These are phyloP conservation scores for Sylvicola cinctus DNA, from an alignment of 2,888 invertebrate genomes.

Conservation along the genomic window DNA sequence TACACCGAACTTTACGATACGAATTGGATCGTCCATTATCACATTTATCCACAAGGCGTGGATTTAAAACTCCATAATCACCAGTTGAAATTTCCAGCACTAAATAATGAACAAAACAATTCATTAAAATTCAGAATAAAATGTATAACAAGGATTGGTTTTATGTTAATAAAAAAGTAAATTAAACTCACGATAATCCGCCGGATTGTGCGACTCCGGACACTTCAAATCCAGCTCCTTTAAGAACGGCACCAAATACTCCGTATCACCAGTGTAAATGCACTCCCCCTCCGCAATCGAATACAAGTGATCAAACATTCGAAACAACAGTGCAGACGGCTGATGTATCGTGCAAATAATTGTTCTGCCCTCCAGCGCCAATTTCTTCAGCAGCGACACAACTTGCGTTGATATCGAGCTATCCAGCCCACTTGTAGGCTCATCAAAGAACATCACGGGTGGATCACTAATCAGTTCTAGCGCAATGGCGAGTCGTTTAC, in stretches of 20 bases:
- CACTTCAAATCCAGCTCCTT: conserved; percentile 47
- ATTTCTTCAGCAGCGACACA: conserved; percentile 52
- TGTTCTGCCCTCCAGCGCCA: conserved; percentile 68
- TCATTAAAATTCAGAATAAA: conserved; percentile 6
- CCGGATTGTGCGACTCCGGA: conserved; percentile 78
- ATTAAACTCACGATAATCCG: conserved; percentile 58
- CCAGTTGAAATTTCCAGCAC: conserved; percentile 66
- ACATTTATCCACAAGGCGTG: conserved; percentile 34
- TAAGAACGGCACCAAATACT: conserved; percentile 56
- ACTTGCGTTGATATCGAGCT: conserved; percentile 68
- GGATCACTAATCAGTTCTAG: conserved; percentile 74
- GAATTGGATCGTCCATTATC: conserved; percentile 36
- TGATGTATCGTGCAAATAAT: conserved; percentile 83
- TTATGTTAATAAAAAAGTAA: conserved; percentile 2
- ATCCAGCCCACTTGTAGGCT: conserved; percentile 77
- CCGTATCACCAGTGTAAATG: conserved; percentile 59
- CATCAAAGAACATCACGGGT: conserved; percentile 91
- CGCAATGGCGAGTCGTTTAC: conserved; percentile 75
- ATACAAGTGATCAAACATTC: conserved; percentile 78
- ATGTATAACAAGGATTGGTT: conserved; percentile 1
- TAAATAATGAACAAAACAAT: conserved; percentile 21
- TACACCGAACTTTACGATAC: conserved; percentile 29
- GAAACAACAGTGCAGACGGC: conserved; percentile 67
- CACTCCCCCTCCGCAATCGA: conserved; percentile 61
- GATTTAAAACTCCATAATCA: conserved; percentile 43